Percentiles rank a stretch among this genome's conserved stretches.
These are phyloP conservation scores for Rotaria socialis DNA, from an alignment of 2,888 invertebrate genomes.

Conservation along the genomic window DNA sequence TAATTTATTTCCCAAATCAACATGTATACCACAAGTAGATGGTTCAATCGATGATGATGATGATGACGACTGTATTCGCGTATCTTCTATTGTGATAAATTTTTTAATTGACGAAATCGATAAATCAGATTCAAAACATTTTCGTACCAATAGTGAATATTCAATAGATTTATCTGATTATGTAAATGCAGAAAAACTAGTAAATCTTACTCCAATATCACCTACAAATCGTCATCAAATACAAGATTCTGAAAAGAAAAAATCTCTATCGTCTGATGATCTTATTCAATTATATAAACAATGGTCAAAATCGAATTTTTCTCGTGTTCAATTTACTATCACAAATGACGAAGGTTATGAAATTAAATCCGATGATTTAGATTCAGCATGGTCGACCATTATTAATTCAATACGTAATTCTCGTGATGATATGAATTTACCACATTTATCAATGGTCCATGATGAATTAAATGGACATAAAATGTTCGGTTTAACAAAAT, in stretches of 20 bases:
- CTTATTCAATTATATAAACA: constrained; percentile 2
- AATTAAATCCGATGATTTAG: neutral
- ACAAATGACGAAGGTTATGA: constrained; percentile 8
- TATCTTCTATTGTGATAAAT: neutral
- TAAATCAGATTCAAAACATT: neutral
- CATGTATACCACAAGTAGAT: constrained; percentile 6
- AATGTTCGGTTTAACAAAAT: constrained; percentile 8
- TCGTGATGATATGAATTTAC: constrained; percentile 35
- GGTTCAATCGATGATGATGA: neutral
- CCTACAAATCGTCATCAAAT: neutral
- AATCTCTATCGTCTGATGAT: neutral
- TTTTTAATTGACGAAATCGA: neutral
- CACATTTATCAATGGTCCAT: neutral
- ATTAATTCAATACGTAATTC: neutral
- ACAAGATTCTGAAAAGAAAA: neutral
- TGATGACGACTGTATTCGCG: neutral
- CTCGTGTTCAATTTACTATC: neutral
- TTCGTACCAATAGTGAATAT: neutral
- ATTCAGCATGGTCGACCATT: neutral
- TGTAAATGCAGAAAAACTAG: neutral
- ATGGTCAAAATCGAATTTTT: neutral
- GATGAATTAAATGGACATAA: constrained; percentile 15
- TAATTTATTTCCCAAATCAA: neutral
- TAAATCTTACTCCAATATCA: neutral
- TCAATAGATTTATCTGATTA: constrained; percentile 14